phyloP scores from a whole-genome alignment of 2,888 invertebrate genomes.

The Taphrorychus bicolor region DNA sequence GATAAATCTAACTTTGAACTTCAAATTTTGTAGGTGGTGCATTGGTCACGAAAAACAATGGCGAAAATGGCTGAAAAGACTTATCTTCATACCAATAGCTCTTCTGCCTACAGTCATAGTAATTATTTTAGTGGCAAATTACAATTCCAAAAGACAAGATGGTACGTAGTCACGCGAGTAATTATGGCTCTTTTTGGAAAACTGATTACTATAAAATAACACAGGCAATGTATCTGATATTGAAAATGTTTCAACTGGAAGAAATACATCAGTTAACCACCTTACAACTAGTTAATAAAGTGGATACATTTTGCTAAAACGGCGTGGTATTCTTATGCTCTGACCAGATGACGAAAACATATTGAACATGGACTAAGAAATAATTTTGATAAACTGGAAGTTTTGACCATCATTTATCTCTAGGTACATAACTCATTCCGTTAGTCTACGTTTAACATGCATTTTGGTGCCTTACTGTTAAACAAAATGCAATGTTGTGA shows the following conservation, averaged over 20 bases:
- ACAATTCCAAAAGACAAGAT: background rate
- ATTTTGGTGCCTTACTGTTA: no score
- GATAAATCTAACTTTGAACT: no score
- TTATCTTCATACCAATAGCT: conserved; percentile 59
- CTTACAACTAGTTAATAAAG: background rate
- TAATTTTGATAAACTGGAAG: no score
- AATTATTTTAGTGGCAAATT: conserved; percentile 41
- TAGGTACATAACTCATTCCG: no score
- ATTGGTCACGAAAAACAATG: conserved; percentile 59
- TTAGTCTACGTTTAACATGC: no score
- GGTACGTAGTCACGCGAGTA: background rate
- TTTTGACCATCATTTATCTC: no score
- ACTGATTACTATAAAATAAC: background rate
- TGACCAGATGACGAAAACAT: no score
- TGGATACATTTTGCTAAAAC: background rate
- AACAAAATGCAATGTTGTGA: no score
- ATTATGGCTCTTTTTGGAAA: background rate
- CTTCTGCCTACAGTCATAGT: conserved; percentile 56
- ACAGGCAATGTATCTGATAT: background rate
- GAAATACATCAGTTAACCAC: background rate
- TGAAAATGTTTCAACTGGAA: background rate
- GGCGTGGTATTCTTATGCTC: background rate
- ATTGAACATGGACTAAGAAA: no score
- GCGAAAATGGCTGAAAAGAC: conserved; percentile 57
- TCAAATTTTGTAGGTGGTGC: conserved; percentile 56